Conservation (phyloP, 2,888 invertebrate genomes). For the Melieria crassipennis region DNA sequence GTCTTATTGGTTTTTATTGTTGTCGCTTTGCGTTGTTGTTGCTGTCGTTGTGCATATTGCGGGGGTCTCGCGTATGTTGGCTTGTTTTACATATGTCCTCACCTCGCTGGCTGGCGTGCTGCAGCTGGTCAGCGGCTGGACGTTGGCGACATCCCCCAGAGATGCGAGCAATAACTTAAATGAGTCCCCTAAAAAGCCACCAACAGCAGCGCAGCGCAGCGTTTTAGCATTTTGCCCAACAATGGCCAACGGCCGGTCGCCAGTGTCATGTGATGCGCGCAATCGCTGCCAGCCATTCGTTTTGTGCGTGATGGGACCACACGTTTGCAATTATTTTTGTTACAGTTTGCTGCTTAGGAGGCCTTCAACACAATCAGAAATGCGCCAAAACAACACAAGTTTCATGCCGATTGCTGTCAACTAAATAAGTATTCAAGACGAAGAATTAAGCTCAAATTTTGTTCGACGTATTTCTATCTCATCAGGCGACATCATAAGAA, state of each 20-base stretch:
- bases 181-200: constrained; percentile 53
- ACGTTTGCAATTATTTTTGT: constrained; percentile 60
- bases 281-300: too few relatives aligned
- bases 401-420: too few relatives aligned
- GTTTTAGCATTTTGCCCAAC: constrained; percentile 4
- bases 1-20: constrained; percentile 8
- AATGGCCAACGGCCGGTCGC: constrained; percentile 13
- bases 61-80: constrained; percentile 36
- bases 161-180: constrained; percentile 55
- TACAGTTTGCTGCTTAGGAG: constrained; percentile 26
- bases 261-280: background rate
- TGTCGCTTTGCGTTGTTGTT: background rate
- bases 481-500: too few relatives aligned
- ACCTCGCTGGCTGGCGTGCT: constrained; percentile 49
- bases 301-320: constrained; percentile 54
- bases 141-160: constrained; percentile 35
- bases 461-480: too few relatives aligned
- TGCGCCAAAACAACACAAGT: too few relatives aligned
- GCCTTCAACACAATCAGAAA: background rate
- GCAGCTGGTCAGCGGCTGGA: constrained; percentile 6
- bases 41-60: constrained; percentile 2
- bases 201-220: background rate
- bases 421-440: too few relatives aligned
- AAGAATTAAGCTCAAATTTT: too few relatives aligned
- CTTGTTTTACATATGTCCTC: constrained; percentile 64